Conservation (phyloP, 2,113 vertebrate genomes). For the Siphamia tubifer region DNA sequence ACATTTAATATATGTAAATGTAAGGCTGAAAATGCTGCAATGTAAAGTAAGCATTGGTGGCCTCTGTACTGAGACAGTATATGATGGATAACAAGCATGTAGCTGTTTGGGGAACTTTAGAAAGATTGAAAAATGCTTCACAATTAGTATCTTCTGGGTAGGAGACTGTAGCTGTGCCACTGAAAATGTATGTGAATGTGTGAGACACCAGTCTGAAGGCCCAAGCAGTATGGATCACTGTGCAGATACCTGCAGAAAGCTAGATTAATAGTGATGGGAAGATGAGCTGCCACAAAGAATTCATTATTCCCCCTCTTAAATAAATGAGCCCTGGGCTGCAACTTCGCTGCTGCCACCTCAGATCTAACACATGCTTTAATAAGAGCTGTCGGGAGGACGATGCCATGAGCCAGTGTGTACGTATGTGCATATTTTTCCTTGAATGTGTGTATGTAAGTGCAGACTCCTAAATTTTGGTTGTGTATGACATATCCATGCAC, state of each 20-base stretch:
- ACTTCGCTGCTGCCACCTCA: conserved; percentile 54
- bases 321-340: conserved; percentile 65
- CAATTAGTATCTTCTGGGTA: conserved; percentile 22
- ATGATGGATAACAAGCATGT: conserved; percentile 16
- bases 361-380: conserved; percentile 46
- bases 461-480: background rate
- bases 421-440: background rate
- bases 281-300: conserved; percentile 74
- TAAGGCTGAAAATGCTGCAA: background rate
- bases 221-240: conserved; percentile 7
- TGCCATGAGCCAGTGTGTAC: background rate
- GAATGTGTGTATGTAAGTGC: background rate
- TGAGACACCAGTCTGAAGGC: background rate
- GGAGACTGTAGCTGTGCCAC: conserved; percentile 6
- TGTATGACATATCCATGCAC: background rate
- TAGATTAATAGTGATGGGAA: conserved; percentile 65
- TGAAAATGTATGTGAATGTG: background rate
- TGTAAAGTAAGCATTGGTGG: background rate
- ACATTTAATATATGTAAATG: too few relatives aligned
- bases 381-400: conserved; percentile 33
- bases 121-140: conserved; percentile 4
- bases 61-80: background rate
- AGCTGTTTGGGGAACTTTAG: conserved; percentile 2
- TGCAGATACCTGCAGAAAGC: conserved; percentile 44
- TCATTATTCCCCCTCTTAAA: conserved; percentile 64